Conservation (phyloP, 2,113 vertebrate genomes). For the Malaclemys terrapin region DNA sequence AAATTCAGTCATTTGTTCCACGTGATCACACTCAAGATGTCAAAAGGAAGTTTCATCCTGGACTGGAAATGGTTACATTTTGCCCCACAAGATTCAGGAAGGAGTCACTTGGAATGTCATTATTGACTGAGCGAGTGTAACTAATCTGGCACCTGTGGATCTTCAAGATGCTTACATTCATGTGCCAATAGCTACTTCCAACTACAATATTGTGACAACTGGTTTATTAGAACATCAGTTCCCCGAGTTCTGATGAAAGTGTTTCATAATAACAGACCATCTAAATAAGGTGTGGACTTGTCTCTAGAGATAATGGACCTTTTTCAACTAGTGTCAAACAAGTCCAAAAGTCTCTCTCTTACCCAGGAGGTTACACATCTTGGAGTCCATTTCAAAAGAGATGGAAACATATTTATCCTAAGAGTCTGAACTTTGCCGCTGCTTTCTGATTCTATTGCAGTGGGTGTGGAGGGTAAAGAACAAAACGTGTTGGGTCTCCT, state of each 20-base stretch:
- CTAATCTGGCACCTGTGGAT: accelerated
- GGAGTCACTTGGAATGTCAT: background rate
- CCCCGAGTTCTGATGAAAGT: background rate
- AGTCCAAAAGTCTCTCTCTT: background rate
- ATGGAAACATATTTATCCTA: accelerated
- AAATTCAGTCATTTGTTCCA: background rate
- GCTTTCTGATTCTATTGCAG: background rate
- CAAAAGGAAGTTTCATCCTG: background rate
- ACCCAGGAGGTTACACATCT: background rate
- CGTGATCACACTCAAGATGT: background rate
- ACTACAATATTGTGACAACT: background rate
- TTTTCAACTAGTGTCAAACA: background rate
- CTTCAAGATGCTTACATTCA: background rate
- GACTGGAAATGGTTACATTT: background rate
- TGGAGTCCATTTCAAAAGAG: background rate
- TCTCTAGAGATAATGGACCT: background rate
- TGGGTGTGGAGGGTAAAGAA: background rate
- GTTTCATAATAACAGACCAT: background rate
- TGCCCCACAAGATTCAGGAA: background rate
- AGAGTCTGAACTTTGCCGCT: background rate
- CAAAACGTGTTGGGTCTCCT: background rate
- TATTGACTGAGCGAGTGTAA: accelerated
- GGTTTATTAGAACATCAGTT: background rate
- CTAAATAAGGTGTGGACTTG: background rate
- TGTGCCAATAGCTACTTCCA: background rate